These are phyloP conservation scores for Meda fulgida DNA, from an alignment of 2,797 vertebrate species.

Conservation along the genomic window DNA sequence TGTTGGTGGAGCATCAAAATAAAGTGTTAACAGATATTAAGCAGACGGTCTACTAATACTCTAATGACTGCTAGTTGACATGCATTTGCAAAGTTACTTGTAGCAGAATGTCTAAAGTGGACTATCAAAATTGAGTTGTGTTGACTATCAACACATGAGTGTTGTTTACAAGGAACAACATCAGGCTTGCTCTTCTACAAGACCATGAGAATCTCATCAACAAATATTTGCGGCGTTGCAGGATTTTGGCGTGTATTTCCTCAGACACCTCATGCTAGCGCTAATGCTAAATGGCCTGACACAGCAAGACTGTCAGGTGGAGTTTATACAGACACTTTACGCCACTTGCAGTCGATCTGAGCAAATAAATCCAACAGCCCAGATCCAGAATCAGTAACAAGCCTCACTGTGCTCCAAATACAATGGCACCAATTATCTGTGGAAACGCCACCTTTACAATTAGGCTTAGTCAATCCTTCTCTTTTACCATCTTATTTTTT, in stretches of 20 bases:
- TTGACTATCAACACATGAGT: background rate
- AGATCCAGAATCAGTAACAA: constrained; percentile 8
- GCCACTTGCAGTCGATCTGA: constrained; percentile 72
- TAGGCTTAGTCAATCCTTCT: no score
- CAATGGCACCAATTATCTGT: background rate
- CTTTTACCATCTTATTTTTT: background rate
- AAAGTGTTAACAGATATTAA: background rate
- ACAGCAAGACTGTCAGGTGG: constrained; percentile 73
- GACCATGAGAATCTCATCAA: constrained; percentile 74
- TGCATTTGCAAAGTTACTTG: background rate
- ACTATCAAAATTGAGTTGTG: background rate
- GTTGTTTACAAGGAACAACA: constrained; percentile 68
- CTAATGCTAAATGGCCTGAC: constrained; percentile 73
- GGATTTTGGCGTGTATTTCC: constrained; percentile 66
- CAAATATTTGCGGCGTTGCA: constrained; percentile 77
- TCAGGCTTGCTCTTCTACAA: constrained; percentile 63
- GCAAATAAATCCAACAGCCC: constrained; percentile 68
- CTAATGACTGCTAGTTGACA: background rate
- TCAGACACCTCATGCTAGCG: constrained; percentile 70
- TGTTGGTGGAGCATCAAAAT: background rate
- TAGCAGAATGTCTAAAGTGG: background rate
- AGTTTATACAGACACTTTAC: constrained; percentile 71
- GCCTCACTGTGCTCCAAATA: background rate
- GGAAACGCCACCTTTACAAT: background rate
- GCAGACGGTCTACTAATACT: background rate